A percentile compares a stretch with the other conserved stretches of the same genome.
Conservation (phyloP, 2,888 invertebrate genomes). For the Spilosoma lubricipeda region DNA sequence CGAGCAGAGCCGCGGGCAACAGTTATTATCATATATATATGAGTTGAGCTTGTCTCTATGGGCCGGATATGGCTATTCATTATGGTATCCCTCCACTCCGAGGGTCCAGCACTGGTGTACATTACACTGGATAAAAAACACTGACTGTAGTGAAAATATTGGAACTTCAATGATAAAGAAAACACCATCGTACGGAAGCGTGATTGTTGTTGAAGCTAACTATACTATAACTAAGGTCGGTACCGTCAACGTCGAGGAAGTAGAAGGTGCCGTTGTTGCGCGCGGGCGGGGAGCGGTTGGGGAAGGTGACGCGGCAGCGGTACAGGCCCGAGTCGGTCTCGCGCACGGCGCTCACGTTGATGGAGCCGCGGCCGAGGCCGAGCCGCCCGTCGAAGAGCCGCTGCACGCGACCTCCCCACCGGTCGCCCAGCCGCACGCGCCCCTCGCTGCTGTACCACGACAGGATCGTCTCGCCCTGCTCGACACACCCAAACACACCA, state of each 20-base stretch:
- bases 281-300: conserved; percentile 94
- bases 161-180: too few species aligned
- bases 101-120: too few species aligned
- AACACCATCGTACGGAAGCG: too few species aligned
- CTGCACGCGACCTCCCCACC: conserved; percentile 92
- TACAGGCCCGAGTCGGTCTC: conserved; percentile 97
- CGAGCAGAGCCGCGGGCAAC: too few species aligned
- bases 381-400: conserved; percentile 81
- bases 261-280: conserved; percentile 96
- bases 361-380: conserved; percentile 88
- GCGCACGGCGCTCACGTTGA: conserved; percentile 94
- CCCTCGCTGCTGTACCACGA: conserved; percentile 92
- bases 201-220: too few species aligned
- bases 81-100: too few species aligned
- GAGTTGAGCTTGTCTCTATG: too few species aligned
- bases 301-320: conserved; percentile 95
- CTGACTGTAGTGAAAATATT: neutral
- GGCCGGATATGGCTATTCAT: too few species aligned
- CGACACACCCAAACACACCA: neutral
- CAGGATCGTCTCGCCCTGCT: conserved; percentile 91
- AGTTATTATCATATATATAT: too few species aligned
- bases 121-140: too few species aligned
- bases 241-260: conserved; percentile 95
- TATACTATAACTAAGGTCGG: conserved; percentile 29
- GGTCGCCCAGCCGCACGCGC: conserved; percentile 89